Evolutionary conservation across 2,113 vertebrate genomes (phyloP).

Genomic region (Eira barbara): DNA sequence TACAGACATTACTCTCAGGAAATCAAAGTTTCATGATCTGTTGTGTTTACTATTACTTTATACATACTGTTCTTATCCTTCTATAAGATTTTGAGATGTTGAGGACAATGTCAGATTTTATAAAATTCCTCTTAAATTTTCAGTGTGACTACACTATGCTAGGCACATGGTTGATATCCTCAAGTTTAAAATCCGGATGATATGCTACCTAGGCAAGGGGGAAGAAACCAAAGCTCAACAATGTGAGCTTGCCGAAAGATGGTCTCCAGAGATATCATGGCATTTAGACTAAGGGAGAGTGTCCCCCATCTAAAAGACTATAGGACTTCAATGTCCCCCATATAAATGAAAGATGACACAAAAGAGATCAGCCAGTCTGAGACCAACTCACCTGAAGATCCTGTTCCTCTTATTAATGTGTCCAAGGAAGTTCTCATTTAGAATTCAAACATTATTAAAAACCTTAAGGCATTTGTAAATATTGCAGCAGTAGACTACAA

Average conservation of each 20-base stretch:
- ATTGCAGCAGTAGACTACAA: neutral
- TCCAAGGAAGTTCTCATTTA: neutral
- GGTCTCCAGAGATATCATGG: accelerated
- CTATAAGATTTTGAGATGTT: neutral
- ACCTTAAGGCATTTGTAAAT: neutral
- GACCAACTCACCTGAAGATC: neutral
- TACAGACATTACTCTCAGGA: neutral
- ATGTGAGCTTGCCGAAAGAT: neutral
- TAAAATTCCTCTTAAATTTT: neutral
- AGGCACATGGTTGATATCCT: neutral
- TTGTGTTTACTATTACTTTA: neutral
- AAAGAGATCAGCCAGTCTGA: neutral
- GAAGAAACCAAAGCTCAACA: neutral
- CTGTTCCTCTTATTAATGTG: neutral
- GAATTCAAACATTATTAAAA: neutral
- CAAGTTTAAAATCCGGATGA: neutral
- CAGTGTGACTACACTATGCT: neutral
- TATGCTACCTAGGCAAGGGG: neutral
- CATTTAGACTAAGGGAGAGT: neutral
- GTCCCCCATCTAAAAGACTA: neutral
- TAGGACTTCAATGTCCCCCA: neutral
- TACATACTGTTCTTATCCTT: neutral
- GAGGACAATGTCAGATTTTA: neutral
- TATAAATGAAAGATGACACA: neutral
- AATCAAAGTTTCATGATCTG: neutral